Evolutionary conservation across 2,797 vertebrate species (phyloP).

Genomic region (Danio kyathit): DNA sequence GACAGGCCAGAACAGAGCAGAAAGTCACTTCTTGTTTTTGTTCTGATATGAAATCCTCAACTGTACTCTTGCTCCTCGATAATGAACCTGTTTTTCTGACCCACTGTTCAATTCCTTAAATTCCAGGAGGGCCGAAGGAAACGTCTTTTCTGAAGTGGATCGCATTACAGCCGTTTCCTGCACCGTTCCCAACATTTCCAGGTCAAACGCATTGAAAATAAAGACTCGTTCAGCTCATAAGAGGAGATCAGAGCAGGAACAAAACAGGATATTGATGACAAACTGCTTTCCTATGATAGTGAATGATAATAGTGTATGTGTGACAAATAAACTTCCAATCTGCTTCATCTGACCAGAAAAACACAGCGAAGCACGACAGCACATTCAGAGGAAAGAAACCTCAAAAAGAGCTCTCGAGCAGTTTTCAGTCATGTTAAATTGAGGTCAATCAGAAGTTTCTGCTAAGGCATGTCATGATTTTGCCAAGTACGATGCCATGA

Average conservation of each 20-base stretch:
- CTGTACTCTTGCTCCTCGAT: constrained; percentile 17
- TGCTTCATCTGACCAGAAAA: constrained; percentile 16
- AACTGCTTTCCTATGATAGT: constrained; percentile 9
- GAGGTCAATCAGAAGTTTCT: too few relatives aligned
- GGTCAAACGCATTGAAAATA: constrained; percentile 52
- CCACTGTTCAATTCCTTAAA: constrained; percentile 27
- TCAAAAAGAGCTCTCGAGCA: background rate
- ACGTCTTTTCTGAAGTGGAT: constrained; percentile 27
- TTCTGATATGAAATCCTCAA: constrained; percentile 41
- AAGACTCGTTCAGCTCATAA: background rate
- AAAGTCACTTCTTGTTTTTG: constrained; percentile 29
- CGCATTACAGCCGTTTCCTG: constrained; percentile 34
- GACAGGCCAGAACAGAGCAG: background rate
- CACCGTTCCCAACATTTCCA: constrained; percentile 41
- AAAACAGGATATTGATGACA: constrained; percentile 46
- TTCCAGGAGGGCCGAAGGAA: constrained; percentile 11
- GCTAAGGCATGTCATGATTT: too few relatives aligned
- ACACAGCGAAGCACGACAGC: constrained; percentile 3
- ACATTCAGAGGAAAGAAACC: background rate
- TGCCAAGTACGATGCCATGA: too few relatives aligned
- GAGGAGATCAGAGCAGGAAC: constrained; percentile 8
- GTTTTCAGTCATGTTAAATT: background rate
- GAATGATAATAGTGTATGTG: background rate
- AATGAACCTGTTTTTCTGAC: constrained; percentile 47
- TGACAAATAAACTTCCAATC: constrained; percentile 24